phyloP scores from a whole-genome alignment of 2,888 invertebrate species.

The Chrysopilus asiliformis region DNA sequence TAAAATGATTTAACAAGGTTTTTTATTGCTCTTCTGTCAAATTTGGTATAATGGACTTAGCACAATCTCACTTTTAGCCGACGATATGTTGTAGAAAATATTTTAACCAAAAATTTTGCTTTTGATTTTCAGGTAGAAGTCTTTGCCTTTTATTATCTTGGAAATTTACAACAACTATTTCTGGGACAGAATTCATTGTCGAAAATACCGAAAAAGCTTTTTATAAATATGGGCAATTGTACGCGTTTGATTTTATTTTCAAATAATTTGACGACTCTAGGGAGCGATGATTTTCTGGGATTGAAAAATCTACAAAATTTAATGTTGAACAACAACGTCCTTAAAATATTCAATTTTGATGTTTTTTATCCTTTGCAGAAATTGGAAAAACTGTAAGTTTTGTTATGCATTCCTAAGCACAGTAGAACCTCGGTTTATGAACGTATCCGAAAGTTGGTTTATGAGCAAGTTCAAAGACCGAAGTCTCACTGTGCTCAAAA shows the following conservation, averaged over 20 bases:
- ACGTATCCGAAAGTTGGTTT: neutral
- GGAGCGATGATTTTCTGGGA: slow-evolving; percentile 37
- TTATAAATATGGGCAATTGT: slow-evolving; percentile 35
- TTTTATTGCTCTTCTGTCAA: no score
- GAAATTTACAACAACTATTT: slow-evolving; percentile 38
- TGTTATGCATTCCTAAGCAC: neutral
- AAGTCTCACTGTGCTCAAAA: neutral
- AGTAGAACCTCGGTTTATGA: neutral
- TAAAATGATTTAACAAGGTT: neutral
- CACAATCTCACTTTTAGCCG: no score
- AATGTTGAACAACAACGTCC: slow-evolving; percentile 46
- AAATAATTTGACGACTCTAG: slow-evolving; percentile 37
- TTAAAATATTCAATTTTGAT: slow-evolving; percentile 36
- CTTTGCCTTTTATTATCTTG: slow-evolving; percentile 36
- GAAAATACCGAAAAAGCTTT: slow-evolving; percentile 36
- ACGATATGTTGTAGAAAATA: no score
- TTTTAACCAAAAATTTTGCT: neutral
- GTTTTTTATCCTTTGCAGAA: slow-evolving; percentile 35
- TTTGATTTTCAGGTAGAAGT: slow-evolving; percentile 21
- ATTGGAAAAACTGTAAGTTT: slow-evolving; percentile 38
- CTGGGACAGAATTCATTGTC: slow-evolving; percentile 43
- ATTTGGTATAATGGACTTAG: no score
- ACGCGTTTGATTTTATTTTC: slow-evolving; percentile 42
- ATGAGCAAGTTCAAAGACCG: no score
- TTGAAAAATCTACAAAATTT: slow-evolving; percentile 39